Base-by-base conservation (phyloP, 2,113 vertebrate genomes). In the Orientallactaga bullata region DNA sequence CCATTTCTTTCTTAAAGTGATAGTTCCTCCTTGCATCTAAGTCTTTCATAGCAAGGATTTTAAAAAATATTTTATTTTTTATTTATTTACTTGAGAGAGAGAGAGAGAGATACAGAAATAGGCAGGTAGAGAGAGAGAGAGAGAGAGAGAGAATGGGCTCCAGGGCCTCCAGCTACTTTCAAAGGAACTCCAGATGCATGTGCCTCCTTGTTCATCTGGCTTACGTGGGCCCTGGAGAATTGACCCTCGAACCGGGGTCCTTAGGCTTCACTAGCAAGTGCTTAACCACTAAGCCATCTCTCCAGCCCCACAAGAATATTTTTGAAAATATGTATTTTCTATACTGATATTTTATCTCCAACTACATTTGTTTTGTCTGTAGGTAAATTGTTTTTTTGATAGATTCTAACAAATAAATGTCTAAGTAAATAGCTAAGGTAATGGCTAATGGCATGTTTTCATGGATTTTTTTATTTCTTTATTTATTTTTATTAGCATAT, bases 241-340 rank as follows among this genome's bases (percentile, higher is more conserved):
- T 8, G 8, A 47, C 5, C 42, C 42, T 47, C 42, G 8, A 47
- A 47, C 42, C 42, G 8, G 42, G 42, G 42, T 47, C 42, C 42
- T 47, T 47, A 47, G 42, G 8, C 42, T 47, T 47, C 42, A 47
- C 42, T 6, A 8, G 42, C 42, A 47, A 47, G 42, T 8, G 8
- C 42, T 47, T 47, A 47, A 47, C 5, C 42, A 47, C 42, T 47
- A 47, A 47, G 42, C 42, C 42, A 47, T 47, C 42, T 47, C 42
- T 47, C 42, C 42, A 47, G 42, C 42, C 42, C 42, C 79, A 30
- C 42, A 60, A 73, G 9, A 16, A 76, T 32, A 60, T 65, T 82
- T 47, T 30, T 68, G 61, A 91, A 66, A 96, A 89, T 80, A 65
- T 63, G 82, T 18, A 66, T 88, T 65, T 39, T 37, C 60, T 61